phyloP scores from a whole-genome alignment of 2,797 vertebrate genomes.

The Crenichthys baileyi region DNA sequence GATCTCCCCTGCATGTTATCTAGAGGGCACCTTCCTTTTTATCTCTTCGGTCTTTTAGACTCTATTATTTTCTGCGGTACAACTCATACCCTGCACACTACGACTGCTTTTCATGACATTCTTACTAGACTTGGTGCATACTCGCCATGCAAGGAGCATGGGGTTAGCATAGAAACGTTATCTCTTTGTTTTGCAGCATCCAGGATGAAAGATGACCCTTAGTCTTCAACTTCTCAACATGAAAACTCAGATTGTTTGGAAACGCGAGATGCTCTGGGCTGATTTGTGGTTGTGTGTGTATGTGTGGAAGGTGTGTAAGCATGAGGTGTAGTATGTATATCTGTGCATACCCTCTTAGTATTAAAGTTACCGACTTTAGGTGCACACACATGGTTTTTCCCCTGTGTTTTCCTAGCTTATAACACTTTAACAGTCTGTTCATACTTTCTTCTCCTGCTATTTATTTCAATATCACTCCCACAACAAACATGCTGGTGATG shows the following conservation, averaged over 20 bases:
- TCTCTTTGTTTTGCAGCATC: constrained; percentile 1
- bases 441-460: neutral
- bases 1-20: constrained; percentile 66
- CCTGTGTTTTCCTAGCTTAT: constrained; percentile 53
- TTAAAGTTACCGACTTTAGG: constrained; percentile 24
- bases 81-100: neutral
- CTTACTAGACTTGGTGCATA: neutral
- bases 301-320: neutral
- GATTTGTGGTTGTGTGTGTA: constrained; percentile 20
- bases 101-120: neutral
- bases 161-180: neutral
- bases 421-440: constrained; percentile 18
- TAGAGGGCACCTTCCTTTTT: constrained; percentile 70
- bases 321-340: constrained; percentile 18
- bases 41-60: constrained; percentile 3
- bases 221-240: constrained; percentile 9
- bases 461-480: constrained; percentile 12
- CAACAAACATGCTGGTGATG: constrained; percentile 32
- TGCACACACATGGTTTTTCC: constrained; percentile 32
- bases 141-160: too few species aligned
- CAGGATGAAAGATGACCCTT: constrained; percentile 5
- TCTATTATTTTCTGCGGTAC: neutral
- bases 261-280: constrained; percentile 63
- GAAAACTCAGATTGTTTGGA: constrained; percentile 38
- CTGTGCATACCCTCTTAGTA: constrained; percentile 1